These are phyloP conservation scores for Scaptodrosophila latifasciaeformis DNA, from an alignment of 2,888 invertebrate genomes.

Conservation along the genomic window DNA sequence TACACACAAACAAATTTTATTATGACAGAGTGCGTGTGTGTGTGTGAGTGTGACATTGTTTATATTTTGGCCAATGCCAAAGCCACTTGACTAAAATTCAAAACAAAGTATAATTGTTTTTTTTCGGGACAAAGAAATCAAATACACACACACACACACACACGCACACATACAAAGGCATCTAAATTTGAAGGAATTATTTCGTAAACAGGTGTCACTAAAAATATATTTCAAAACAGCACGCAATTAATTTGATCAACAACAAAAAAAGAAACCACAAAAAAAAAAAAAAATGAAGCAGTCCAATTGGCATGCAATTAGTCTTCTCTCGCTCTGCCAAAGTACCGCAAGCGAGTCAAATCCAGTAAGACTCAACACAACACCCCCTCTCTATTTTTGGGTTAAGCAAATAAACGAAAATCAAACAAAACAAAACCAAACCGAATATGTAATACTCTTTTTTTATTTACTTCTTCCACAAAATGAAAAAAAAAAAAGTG, in stretches of 20 bases:
- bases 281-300: conserved; percentile 2
- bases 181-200: too few relatives aligned
- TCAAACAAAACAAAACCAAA: too few relatives aligned
- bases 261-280: conserved; percentile 16
- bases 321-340: too few relatives aligned
- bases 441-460: too few relatives aligned
- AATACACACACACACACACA: conserved; percentile 19
- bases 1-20: neutral
- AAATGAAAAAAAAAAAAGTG: too few relatives aligned
- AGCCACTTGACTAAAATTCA: conserved; percentile 58
- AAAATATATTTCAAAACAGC: conserved; percentile 32
- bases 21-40: conserved; percentile 15
- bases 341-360: too few relatives aligned
- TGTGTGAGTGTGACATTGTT: conserved; percentile 30
- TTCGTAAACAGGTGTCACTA: conserved; percentile 50
- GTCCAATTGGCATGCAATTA: too few relatives aligned
- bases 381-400: too few relatives aligned
- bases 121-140: conserved; percentile 45
- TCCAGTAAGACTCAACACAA: too few relatives aligned
- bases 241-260: conserved; percentile 21
- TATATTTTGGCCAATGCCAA: conserved; percentile 60
- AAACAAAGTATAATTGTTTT: conserved; percentile 9
- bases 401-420: too few relatives aligned
- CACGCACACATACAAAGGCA: conserved; percentile 4
- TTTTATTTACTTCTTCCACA: too few relatives aligned